These are phyloP conservation scores for Gymnarchus niloticus DNA, from an alignment of 2,113 vertebrate species.

Conservation along the genomic window DNA sequence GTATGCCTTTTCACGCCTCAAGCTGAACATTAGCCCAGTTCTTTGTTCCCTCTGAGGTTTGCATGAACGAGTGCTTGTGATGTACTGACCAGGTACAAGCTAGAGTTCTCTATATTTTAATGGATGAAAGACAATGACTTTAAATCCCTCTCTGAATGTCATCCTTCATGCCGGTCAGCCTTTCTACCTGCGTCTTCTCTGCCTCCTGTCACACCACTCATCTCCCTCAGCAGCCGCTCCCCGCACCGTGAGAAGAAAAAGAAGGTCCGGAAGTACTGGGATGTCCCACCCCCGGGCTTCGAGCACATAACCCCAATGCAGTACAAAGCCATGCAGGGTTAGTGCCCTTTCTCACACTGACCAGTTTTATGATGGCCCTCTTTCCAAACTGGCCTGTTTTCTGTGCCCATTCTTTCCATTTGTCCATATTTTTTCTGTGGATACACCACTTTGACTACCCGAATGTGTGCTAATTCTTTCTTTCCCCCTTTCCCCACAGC, in stretches of 20 bases:
- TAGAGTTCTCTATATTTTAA: background rate
- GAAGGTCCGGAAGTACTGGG: slow-evolving; percentile 90
- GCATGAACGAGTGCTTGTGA: background rate
- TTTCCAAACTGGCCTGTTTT: background rate
- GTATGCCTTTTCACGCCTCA: background rate
- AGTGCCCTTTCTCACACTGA: background rate
- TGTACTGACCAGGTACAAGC: background rate
- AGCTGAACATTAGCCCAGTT: background rate
- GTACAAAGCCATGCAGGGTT: slow-evolving; percentile 96
- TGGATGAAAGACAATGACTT: background rate
- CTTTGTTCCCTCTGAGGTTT: background rate
- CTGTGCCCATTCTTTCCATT: background rate
- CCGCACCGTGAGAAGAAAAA: slow-evolving; percentile 87
- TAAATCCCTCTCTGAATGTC: background rate
- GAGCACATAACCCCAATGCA: slow-evolving; percentile 91
- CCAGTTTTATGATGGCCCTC: background rate
- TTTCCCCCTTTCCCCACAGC: slow-evolving; percentile 54
- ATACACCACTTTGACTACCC: background rate
- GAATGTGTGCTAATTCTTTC: background rate
- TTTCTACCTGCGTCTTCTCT: background rate
- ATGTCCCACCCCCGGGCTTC: slow-evolving; percentile 82
- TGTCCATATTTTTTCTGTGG: background rate
- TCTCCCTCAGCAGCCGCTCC: slow-evolving; percentile 65
- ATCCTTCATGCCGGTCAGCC: background rate
- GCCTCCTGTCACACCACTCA: background rate